phyloP scores from a whole-genome alignment of 2,113 vertebrate species.

The Caranx ignobilis region DNA sequence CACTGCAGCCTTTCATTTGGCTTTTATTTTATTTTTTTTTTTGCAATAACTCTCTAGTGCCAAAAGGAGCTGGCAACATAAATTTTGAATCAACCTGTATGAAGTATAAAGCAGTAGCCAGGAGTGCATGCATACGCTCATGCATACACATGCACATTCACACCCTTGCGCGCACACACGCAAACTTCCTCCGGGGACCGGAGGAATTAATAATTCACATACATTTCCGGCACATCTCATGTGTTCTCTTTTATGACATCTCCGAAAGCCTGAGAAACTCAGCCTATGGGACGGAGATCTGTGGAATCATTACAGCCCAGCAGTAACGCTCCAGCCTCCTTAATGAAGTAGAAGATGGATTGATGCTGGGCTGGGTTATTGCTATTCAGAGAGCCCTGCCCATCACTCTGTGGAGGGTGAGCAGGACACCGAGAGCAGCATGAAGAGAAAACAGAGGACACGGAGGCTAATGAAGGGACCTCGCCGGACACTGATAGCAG shows the following conservation, averaged over 20 bases:
- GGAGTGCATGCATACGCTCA: constrained; percentile 1
- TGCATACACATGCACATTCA: constrained; percentile 9
- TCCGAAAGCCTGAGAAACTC: constrained; percentile 45
- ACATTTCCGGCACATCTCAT: constrained; percentile 62
- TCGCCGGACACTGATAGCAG: constrained; percentile 32
- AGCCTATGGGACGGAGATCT: constrained; percentile 62
- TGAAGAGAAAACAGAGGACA: constrained; percentile 40
- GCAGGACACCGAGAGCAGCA: constrained; percentile 20
- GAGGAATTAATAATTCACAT: constrained; percentile 77
- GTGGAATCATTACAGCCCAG: constrained; percentile 64
- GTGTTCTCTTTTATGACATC: constrained; percentile 72
- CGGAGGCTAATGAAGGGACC: constrained; percentile 65
- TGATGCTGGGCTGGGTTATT: constrained; percentile 65
- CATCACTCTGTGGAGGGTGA: constrained; percentile 45
- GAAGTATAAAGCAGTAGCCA: constrained; percentile 65
- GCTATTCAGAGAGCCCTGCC: constrained; percentile 69
- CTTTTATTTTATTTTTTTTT: constrained; percentile 31
- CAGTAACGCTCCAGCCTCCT: constrained; percentile 65
- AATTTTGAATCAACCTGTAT: constrained; percentile 78
- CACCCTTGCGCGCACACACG: background rate
- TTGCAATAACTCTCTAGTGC: constrained; percentile 68
- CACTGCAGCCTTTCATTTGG: constrained; percentile 59
- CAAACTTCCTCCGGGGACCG: constrained; percentile 53
- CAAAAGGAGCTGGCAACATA: constrained; percentile 66
- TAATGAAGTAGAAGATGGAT: constrained; percentile 78